A percentile compares a stretch with the other conserved stretches of the same genome.
Conservation (phyloP, 1,140 invertebrate species). For the Drosophila suzukii region DNA sequence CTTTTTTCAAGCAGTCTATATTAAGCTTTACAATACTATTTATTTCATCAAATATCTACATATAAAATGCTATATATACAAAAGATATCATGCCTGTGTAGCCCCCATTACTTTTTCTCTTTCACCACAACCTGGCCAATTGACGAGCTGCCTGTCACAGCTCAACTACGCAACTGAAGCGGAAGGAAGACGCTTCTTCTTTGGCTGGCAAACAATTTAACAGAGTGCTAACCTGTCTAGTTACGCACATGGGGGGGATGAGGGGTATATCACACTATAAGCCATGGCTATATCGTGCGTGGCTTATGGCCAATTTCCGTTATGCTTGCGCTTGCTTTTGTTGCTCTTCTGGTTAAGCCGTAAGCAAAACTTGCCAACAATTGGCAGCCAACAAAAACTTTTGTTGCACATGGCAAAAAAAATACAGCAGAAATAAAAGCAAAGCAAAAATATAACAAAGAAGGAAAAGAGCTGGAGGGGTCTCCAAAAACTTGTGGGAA, state of each 20-base stretch:
- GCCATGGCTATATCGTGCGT: constrained; percentile 67
- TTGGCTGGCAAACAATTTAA: constrained; percentile 68
- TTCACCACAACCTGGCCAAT: constrained; percentile 31
- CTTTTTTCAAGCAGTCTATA: background rate
- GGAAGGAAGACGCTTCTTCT: constrained; percentile 58
- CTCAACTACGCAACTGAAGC: constrained; percentile 29
- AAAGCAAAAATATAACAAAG: constrained; percentile 4
- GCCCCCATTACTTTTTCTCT: background rate
- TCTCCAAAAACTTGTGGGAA: constrained; percentile 23
- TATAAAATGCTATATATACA: background rate
- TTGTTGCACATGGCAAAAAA: constrained; percentile 7
- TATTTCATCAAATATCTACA: too few relatives aligned
- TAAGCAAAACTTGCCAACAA: constrained; percentile 43
- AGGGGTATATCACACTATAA: constrained; percentile 27
- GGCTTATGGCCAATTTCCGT: constrained; percentile 81
- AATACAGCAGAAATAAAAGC: constrained; percentile 6
- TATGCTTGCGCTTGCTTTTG: constrained; percentile 44
- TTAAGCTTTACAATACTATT: background rate
- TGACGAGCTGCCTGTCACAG: constrained; percentile 46
- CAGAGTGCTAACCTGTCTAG: constrained; percentile 57
- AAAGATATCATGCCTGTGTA: background rate
- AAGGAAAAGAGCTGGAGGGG: background rate
- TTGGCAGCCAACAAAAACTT: constrained; percentile 24
- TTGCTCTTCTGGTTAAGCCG: constrained; percentile 15
- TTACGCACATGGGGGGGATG: background rate